Evolutionary conservation across 1,140 invertebrate species (phyloP).

Genomic region (Leptinotarsa lineolata): DNA sequence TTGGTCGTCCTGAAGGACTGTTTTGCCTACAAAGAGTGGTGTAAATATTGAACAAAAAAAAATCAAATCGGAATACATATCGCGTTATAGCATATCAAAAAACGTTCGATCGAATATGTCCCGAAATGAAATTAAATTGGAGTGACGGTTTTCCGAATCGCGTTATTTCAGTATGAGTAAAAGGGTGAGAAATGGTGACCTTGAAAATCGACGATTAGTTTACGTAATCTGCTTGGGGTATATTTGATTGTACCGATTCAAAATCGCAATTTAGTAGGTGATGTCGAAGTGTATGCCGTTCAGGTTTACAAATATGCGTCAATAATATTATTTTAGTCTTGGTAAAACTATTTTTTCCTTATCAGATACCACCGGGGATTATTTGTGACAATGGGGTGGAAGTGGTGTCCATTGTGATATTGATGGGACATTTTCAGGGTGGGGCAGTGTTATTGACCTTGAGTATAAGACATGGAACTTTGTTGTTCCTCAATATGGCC

Average conservation of each 20-base stretch:
- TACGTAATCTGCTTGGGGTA: neutral
- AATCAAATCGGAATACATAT: neutral
- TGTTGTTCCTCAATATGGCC: too few relatives aligned
- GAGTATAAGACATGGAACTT: neutral
- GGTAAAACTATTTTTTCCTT: too few relatives aligned
- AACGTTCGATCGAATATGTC: too few relatives aligned
- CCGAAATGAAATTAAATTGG: too few relatives aligned
- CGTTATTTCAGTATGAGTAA: neutral
- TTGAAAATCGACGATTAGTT: neutral
- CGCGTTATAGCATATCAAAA: neutral
- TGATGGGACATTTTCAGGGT: neutral
- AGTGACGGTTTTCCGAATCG: too few relatives aligned
- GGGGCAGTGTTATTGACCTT: constrained; percentile 4
- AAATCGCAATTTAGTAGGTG: neutral
- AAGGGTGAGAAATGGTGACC: constrained; percentile 7
- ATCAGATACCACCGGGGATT: too few relatives aligned
- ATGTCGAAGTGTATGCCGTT: neutral
- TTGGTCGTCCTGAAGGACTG: constrained; percentile 14
- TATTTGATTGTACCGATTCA: neutral
- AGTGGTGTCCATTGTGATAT: neutral
- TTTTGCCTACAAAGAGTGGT: neutral
- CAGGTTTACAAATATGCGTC: too few relatives aligned
- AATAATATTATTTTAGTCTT: too few relatives aligned
- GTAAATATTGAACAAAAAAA: neutral
- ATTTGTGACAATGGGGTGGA: too few relatives aligned